A percentile compares a stretch with the other conserved stretches of the same genome.
Evolutionary conservation across 2,113 vertebrate genomes (phyloP).

Genomic region (Arothron firmamentum): DNA sequence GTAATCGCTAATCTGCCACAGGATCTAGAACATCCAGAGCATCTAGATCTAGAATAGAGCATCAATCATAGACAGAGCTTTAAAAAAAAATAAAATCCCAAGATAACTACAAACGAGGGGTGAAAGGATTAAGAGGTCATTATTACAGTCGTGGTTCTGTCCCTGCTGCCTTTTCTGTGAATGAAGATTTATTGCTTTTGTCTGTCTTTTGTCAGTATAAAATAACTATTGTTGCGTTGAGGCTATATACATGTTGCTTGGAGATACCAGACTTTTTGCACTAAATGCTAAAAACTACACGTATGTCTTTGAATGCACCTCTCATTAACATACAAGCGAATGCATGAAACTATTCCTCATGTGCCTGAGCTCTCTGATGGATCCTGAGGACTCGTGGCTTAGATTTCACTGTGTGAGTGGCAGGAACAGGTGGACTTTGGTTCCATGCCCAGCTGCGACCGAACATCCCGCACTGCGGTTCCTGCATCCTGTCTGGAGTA

Average conservation of each 20-base stretch:
- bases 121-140: neutral
- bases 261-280: neutral
- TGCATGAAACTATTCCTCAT: no score
- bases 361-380: slow-evolving; percentile 14
- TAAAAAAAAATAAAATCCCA: no score
- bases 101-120: neutral
- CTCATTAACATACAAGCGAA: no score
- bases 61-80: neutral
- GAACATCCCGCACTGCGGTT: neutral
- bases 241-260: neutral
- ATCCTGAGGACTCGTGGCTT: slow-evolving; percentile 48
- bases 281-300: neutral
- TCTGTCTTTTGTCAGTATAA: slow-evolving; percentile 2
- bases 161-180: neutral
- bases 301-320: no score
- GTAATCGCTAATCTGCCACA: slow-evolving; percentile 22
- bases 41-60: no score
- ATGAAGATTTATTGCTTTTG: neutral
- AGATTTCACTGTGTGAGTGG: slow-evolving; percentile 57
- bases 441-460: slow-evolving; percentile 1
- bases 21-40: slow-evolving; percentile 16
- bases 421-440: slow-evolving; percentile 49
- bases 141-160: neutral
- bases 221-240: neutral
- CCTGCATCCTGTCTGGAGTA: neutral